Evolutionary conservation across 2,113 vertebrate species (phyloP).

Genomic region (Lates calcarifer): DNA sequence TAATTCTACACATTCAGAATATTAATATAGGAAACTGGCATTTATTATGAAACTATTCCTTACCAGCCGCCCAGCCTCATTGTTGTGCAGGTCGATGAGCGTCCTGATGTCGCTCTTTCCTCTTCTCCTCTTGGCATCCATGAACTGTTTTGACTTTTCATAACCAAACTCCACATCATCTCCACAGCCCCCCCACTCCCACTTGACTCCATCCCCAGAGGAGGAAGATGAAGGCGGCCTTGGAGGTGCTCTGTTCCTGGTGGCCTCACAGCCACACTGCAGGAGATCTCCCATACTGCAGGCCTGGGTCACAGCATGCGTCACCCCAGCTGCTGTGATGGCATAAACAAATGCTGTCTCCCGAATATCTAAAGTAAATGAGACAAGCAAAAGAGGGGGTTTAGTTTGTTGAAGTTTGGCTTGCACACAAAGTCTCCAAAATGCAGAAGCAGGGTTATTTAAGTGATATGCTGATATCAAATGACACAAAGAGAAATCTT

Average conservation of each 20-base stretch:
- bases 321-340: constrained; percentile 93
- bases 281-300: constrained; percentile 98
- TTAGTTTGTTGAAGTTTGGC: background rate
- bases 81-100: constrained; percentile 95
- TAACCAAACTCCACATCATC: constrained; percentile 98
- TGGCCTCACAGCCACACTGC: constrained; percentile 96
- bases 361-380: constrained; percentile 88
- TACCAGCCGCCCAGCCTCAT: constrained; percentile 94
- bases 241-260: constrained; percentile 87
- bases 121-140: constrained; percentile 93
- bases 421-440: background rate
- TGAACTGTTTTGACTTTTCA: constrained; percentile 96
- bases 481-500: background rate
- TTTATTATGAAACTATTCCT: background rate
- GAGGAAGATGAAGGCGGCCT: constrained; percentile 72
- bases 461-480: background rate
- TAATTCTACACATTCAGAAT: background rate
- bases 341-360: constrained; percentile 98
- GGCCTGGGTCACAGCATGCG: constrained; percentile 96
- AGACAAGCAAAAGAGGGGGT: background rate
- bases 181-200: constrained; percentile 98
- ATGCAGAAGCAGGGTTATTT: background rate
- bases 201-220: constrained; percentile 86
- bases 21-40: background rate
- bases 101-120: constrained; percentile 96